phyloP scores from a whole-genome alignment of 2,888 invertebrate genomes.

The Rotaria sp. region DNA sequence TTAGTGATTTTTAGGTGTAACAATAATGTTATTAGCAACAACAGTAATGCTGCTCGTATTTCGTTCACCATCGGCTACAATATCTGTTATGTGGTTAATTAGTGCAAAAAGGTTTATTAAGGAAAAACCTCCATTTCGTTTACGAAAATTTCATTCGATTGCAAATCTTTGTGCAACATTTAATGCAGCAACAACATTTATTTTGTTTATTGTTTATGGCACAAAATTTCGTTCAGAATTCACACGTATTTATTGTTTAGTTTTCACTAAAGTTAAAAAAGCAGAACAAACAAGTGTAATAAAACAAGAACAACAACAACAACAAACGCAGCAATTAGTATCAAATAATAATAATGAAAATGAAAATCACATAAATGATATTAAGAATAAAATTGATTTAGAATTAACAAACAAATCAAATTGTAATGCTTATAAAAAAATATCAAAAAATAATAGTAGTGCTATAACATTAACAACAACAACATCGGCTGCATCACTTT shows the following conservation, averaged over 20 bases:
- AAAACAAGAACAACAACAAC: neutral
- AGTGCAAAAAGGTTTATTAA: neutral
- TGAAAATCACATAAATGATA: no score
- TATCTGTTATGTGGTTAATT: neutral
- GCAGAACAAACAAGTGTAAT: neutral
- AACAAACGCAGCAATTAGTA: neutral
- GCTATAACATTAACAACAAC: neutral
- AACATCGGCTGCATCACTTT: neutral
- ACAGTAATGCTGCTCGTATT: neutral
- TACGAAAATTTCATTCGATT: neutral
- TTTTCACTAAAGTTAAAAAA: neutral
- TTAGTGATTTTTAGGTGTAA: neutral
- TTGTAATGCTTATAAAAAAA: neutral
- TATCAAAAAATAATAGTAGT: neutral
- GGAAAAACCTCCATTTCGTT: neutral
- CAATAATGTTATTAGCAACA: constrained; percentile 14
- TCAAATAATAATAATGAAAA: neutral
- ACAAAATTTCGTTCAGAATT: constrained; percentile 26
- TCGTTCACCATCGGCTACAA: neutral
- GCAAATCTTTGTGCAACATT: neutral
- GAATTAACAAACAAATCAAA: neutral
- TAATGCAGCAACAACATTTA: constrained; percentile 16
- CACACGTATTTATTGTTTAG: neutral
- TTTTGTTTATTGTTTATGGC: constrained; percentile 11
- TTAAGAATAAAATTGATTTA: neutral